These are phyloP conservation scores for Scolopax bukidnonensis DNA, from an alignment of 2,797 vertebrate genomes.

Conservation along the genomic window DNA sequence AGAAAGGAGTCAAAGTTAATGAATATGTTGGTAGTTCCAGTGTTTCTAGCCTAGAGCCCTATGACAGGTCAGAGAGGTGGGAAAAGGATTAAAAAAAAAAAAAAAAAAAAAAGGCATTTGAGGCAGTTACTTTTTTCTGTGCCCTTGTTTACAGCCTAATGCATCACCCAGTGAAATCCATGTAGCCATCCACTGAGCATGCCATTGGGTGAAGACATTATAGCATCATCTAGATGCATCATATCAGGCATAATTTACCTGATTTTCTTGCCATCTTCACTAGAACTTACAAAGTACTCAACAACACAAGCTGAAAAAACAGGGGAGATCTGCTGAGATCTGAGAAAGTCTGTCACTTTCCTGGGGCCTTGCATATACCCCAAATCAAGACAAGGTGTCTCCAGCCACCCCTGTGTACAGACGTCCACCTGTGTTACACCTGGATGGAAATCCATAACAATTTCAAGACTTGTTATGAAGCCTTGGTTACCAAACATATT, in stretches of 20 bases:
- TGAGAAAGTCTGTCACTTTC: neutral
- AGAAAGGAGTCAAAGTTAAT: neutral
- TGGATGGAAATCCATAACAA: neutral
- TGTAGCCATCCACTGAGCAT: neutral
- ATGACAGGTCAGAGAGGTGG: neutral
- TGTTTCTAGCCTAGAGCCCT: neutral
- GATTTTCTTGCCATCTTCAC: neutral
- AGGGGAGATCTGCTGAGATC: neutral
- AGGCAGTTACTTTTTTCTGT: neutral
- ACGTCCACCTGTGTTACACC: neutral
- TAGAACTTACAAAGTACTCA: neutral
- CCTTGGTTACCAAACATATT: neutral
- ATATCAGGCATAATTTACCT: neutral
- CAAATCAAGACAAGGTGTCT: neutral
- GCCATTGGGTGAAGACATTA: neutral
- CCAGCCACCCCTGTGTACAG: neutral
- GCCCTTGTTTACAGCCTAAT: neutral
- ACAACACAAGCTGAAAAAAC: neutral
- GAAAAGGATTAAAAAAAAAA: neutral
- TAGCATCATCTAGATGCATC: neutral
- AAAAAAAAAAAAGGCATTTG: too few relatives aligned
- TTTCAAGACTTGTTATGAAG: neutral
- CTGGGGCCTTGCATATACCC: neutral
- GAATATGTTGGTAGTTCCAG: neutral
- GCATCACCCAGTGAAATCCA: neutral